Evolutionary conservation across 2,797 vertebrate species (phyloP).

Genomic region (Phrynocephalus guinanensis): DNA sequence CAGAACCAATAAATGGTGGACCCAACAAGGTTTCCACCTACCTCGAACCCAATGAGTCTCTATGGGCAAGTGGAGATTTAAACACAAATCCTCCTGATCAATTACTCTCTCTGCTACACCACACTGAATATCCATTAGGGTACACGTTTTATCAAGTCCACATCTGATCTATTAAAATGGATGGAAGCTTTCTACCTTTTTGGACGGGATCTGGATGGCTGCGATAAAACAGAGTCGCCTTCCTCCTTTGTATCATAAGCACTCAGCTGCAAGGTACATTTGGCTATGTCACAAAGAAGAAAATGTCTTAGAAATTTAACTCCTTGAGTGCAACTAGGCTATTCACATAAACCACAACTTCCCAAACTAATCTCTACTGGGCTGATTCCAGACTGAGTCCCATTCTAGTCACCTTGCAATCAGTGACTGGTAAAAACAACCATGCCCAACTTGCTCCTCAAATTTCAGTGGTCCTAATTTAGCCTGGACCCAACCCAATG

Average conservation of each 20-base stretch:
- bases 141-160: neutral
- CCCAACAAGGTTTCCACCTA: too few relatives aligned
- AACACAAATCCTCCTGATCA: neutral
- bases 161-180: neutral
- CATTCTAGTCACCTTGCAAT: neutral
- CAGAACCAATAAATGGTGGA: too few relatives aligned
- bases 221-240: constrained; percentile 28
- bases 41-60: too few relatives aligned
- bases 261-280: constrained; percentile 48
- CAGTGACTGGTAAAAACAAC: neutral
- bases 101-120: too few relatives aligned
- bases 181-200: constrained; percentile 65
- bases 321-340: neutral
- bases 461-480: neutral
- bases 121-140: neutral
- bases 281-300: constrained; percentile 37
- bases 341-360: neutral
- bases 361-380: neutral
- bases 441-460: neutral
- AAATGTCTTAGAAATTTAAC: constrained; percentile 9
- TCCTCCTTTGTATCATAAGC: constrained; percentile 63
- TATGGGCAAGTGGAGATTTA: neutral
- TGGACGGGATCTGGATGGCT: constrained; percentile 43
- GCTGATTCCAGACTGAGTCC: neutral
- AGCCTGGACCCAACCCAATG: neutral